Evolutionary conservation across 1,140 invertebrate species (phyloP), one percentile per base, ranked within the genome.

Genomic region (Drosophila repletoides): DNA sequence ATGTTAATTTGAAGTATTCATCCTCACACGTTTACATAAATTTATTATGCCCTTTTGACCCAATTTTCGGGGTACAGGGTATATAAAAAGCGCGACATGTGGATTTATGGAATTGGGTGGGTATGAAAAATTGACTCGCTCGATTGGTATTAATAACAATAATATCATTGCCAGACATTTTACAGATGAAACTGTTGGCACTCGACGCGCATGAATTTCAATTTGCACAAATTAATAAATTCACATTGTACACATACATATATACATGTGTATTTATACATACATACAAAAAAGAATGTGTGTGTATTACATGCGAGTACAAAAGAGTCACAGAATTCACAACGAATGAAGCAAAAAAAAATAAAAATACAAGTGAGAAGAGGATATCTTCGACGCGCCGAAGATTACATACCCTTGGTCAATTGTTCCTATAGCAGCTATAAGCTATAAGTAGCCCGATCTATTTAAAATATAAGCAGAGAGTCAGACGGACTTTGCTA

Each of bases 121-220:
- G 46, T 46, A 49, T 61, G 49, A 67, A 66, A 71, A 59, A 72
- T 61, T 48, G 49, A 66, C 33, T 49, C 41, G 40, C 49, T 33
- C 58, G 41, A 63, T 69, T 68, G 65, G 65, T 52, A 68, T 71
- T 72, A 72, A 72, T 68, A 72, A 72, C 69, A 72, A 67, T 68
- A 61, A 72, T 72, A 72, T 61, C 46, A 71, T 60, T 49, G 67
- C 46, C 68, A 60, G 63, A 61, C 69, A 72, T 61, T 72, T 68
- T 61, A 60, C 58, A 76, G 59, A 61, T 74, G 63, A 55, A 70
- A 52, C 31, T 70, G 77, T 63, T 76, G 68, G 55, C 73, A 66
- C 73, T 75, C 52, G 63, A 31, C 12, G 26, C 63, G 43, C 46
- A 72, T 63, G 68, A 73, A 83, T 81, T 84, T 83, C 69, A 84